Conservation (phyloP, 2,113 vertebrate genomes). For the Scartelaos histophorus region DNA sequence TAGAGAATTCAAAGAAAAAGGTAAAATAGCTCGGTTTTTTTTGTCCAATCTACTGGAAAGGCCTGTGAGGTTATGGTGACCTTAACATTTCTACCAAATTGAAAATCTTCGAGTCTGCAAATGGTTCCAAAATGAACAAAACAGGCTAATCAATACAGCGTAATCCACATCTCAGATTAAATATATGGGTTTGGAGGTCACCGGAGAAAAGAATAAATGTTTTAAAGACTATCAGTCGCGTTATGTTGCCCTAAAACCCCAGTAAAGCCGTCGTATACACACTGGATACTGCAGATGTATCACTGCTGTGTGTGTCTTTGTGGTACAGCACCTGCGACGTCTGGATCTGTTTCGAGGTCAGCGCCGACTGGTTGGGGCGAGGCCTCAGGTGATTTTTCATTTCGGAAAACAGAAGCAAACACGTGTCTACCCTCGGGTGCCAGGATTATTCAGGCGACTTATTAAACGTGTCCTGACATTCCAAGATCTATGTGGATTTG, state of each 20-base stretch:
- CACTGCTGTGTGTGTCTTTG: constrained; percentile 47
- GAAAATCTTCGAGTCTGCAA: neutral
- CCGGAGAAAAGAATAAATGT: neutral
- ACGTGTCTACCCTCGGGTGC: constrained; percentile 17
- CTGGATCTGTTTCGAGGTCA: constrained; percentile 30
- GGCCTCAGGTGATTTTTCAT: constrained; percentile 34
- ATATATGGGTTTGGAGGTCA: constrained; percentile 1
- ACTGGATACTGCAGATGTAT: constrained; percentile 37
- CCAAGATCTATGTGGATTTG: neutral
- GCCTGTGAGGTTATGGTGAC: neutral
- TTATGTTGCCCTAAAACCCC: constrained; percentile 47
- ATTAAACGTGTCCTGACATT: constrained; percentile 14
- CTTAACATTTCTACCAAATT: constrained; percentile 4
- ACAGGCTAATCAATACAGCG: neutral
- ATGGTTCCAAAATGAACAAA: neutral
- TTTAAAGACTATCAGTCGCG: constrained; percentile 31
- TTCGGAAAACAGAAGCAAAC: constrained; percentile 24
- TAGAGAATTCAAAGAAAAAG: neutral
- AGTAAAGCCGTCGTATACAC: constrained; percentile 31
- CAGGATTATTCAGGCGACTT: constrained; percentile 20
- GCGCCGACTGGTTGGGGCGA: constrained; percentile 33
- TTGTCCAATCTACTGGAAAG: neutral
- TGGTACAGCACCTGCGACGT: constrained; percentile 46
- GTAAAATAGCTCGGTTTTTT: neutral
- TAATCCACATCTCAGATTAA: neutral